These are phyloP conservation scores for Priocnemis perturbator DNA, from an alignment of 2,888 invertebrate species.

Conservation along the genomic window DNA sequence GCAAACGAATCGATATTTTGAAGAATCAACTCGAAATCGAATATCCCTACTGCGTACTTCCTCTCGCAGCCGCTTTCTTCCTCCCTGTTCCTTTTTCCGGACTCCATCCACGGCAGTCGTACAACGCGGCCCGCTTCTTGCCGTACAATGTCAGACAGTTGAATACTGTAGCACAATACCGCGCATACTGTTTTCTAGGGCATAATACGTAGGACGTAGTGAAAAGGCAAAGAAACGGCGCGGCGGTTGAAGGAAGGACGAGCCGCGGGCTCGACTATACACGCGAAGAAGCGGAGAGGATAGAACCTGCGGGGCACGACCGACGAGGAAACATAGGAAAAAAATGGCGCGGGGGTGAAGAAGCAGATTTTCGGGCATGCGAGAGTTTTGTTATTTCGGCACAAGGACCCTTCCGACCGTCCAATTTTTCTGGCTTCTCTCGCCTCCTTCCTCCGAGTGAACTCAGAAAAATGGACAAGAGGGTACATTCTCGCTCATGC, in stretches of 20 bases:
- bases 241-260: neutral
- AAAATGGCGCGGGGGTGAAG: conserved; percentile 9
- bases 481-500: neutral
- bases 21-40: too few relatives aligned
- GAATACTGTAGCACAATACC: conserved; percentile 16
- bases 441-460: conserved; percentile 17
- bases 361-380: conserved; percentile 33
- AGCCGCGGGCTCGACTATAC: too few relatives aligned
- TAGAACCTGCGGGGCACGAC: neutral
- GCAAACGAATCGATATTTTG: too few relatives aligned
- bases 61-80: neutral
- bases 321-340: neutral
- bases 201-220: conserved; percentile 11
- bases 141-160: neutral
- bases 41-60: too few relatives aligned
- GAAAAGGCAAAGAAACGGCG: conserved; percentile 17
- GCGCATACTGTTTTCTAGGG: conserved; percentile 5
- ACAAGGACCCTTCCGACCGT: conserved; percentile 29
- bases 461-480: neutral
- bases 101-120: conserved; percentile 1
- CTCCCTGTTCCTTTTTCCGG: neutral
- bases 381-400: conserved; percentile 49
- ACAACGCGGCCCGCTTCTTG: too few relatives aligned
- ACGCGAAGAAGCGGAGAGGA: too few relatives aligned
- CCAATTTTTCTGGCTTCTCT: conserved; percentile 29